Conservation (phyloP, 2,797 vertebrate species). For the Phrynocephalus forsythii region DNA sequence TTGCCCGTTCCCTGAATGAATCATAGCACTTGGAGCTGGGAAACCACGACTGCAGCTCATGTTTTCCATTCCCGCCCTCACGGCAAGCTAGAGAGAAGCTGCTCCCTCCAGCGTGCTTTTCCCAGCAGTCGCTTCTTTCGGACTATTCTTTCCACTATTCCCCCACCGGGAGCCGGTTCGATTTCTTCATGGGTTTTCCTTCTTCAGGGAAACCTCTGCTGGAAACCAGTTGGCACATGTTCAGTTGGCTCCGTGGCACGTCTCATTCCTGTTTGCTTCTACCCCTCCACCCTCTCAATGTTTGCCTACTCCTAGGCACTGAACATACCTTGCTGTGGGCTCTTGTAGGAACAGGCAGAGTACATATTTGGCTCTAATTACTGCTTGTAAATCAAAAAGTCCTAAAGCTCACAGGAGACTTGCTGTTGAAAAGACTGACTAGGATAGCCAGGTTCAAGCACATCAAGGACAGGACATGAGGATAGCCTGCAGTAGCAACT, state of each 20-base stretch:
- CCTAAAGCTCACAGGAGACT: not conserved
- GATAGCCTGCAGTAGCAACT: not conserved
- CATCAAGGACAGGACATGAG: slow-evolving; percentile 31
- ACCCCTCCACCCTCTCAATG: not conserved
- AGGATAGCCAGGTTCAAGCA: slow-evolving; percentile 46
- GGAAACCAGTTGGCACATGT: slow-evolving; percentile 37
- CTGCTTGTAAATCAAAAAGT: slow-evolving; percentile 45
- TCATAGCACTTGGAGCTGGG: slow-evolving; percentile 55
- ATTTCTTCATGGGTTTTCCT: slow-evolving; percentile 12
- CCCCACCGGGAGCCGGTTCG: slow-evolving; percentile 30
- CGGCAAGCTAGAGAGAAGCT: not conserved
- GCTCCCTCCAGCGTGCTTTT: slow-evolving; percentile 23
- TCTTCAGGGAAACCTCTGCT: slow-evolving; percentile 9
- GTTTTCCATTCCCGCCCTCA: slow-evolving; percentile 44
- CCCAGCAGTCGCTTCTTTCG: slow-evolving; percentile 31
- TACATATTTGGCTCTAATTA: not conserved
- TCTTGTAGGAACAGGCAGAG: slow-evolving; percentile 1
- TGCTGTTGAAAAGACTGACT: slow-evolving; percentile 26
- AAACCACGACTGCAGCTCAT: slow-evolving; percentile 61
- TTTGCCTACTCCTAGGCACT: slow-evolving; percentile 20
- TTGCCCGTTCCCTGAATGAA: slow-evolving; percentile 57
- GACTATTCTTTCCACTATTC: slow-evolving; percentile 44
- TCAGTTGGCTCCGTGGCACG: slow-evolving; percentile 25
- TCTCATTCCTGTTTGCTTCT: slow-evolving; percentile 8
- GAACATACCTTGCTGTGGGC: not conserved